Conservation (phyloP, 1,140 invertebrate genomes). For the Amphibalanus amphitrite region DNA sequence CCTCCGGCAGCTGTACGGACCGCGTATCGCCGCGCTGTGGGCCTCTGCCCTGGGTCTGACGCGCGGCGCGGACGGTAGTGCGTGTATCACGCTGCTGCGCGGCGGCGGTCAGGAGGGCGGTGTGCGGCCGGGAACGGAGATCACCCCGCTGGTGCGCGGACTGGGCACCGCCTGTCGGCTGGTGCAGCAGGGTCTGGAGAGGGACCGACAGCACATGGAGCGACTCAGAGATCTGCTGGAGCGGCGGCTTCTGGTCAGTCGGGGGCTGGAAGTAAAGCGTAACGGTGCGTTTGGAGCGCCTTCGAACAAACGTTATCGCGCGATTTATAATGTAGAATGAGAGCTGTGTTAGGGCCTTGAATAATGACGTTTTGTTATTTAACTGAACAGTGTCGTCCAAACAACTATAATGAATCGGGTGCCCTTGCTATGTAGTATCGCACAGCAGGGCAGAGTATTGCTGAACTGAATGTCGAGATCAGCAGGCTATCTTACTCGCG, state of each 20-base stretch:
- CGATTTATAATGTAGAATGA: no score
- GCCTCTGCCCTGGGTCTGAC: slow-evolving; percentile 16
- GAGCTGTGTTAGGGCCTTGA: no score
- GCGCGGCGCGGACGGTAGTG: slow-evolving; percentile 1
- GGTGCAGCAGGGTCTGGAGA: slow-evolving; percentile 29
- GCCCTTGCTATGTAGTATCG: no score
- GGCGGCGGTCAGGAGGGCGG: slow-evolving; percentile 43
- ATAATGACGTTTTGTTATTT: no score
- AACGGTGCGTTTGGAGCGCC: no score
- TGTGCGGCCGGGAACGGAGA: slow-evolving; percentile 41
- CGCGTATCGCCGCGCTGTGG: slow-evolving; percentile 40
- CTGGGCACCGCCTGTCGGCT: slow-evolving; percentile 37
- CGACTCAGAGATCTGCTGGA: slow-evolving; percentile 32
- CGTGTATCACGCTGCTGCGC: slow-evolving; percentile 29
- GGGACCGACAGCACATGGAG: slow-evolving; percentile 28
- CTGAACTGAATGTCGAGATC: no score
- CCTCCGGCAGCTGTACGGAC: slow-evolving; percentile 39
- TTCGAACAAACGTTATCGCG: no score
- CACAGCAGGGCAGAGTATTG: no score
- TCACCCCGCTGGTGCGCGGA: slow-evolving; percentile 43
- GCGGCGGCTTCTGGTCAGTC: slow-evolving; percentile 26
- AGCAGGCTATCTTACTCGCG: no score
- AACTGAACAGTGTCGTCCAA: no score
- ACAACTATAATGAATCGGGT: no score
- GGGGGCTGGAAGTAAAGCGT: no score